Evolutionary conservation across 2,888 invertebrate genomes (phyloP).

Genomic region (Nasonia oneida): DNA sequence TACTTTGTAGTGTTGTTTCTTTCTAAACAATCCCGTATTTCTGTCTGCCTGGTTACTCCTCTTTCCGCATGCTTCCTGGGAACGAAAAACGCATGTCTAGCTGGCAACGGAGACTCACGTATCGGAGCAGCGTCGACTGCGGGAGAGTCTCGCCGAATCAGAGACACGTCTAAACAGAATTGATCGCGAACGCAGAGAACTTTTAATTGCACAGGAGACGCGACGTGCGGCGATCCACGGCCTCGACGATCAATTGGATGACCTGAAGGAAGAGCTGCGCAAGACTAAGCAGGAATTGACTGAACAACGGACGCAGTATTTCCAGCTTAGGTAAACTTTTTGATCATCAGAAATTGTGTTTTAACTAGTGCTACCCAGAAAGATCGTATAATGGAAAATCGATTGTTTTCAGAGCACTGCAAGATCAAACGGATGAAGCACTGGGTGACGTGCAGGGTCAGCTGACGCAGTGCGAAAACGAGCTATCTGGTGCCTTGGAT

Average conservation of each 20-base stretch:
- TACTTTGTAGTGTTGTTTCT: background rate
- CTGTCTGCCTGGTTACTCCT: background rate
- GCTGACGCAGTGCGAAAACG: slow-evolving; percentile 83
- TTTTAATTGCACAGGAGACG: slow-evolving; percentile 80
- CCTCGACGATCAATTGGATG: slow-evolving; percentile 82
- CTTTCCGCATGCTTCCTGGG: slow-evolving; percentile 21
- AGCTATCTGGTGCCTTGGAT: slow-evolving; percentile 83
- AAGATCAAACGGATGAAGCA: slow-evolving; percentile 88
- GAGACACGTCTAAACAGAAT: slow-evolving; percentile 80
- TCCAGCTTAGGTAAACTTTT: slow-evolving; percentile 81
- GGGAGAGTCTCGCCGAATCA: slow-evolving; percentile 80
- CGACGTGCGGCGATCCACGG: slow-evolving; percentile 80
- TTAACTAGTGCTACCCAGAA: background rate
- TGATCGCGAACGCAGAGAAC: slow-evolving; percentile 82
- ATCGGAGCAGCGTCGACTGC: slow-evolving; percentile 80
- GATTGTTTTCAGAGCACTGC: slow-evolving; percentile 82
- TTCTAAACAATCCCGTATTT: background rate
- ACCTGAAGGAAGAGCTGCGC: slow-evolving; percentile 80
- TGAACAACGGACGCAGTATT: slow-evolving; percentile 81
- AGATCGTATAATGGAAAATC: background rate
- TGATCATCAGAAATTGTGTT: slow-evolving; percentile 5
- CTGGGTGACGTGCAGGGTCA: slow-evolving; percentile 86
- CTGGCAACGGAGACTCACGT: slow-evolving; percentile 79
- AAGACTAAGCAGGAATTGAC: slow-evolving; percentile 81
- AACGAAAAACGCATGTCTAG: slow-evolving; percentile 63